phyloP scores from a whole-genome alignment of 2,888 invertebrate species.

The Ryuthela nishihirai region DNA sequence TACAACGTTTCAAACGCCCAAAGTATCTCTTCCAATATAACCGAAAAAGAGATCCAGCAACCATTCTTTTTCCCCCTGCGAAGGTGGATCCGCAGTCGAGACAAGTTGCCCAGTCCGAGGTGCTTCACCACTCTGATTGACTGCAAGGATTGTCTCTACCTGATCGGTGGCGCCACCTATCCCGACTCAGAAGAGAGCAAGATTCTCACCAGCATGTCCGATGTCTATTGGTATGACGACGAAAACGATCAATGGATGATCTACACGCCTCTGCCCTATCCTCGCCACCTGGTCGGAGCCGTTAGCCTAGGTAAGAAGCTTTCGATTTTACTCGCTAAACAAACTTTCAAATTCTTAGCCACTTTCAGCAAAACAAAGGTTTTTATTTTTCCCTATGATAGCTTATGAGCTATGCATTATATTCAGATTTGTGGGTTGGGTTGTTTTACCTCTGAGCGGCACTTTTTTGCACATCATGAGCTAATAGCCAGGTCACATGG shows the following conservation, averaged over 20 bases:
- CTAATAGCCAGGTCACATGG: too few relatives aligned
- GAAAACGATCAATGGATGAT: neutral
- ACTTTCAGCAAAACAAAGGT: too few relatives aligned
- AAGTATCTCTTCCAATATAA: too few relatives aligned
- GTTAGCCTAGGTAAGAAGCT: neutral
- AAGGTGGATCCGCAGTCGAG: constrained; percentile 3
- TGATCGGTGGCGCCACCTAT: constrained; percentile 62
- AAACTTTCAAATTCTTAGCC: neutral
- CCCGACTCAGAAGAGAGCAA: neutral
- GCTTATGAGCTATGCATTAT: too few relatives aligned
- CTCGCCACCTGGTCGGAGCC: constrained; percentile 7
- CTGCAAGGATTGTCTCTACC: constrained; percentile 57
- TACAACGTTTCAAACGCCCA: too few relatives aligned
- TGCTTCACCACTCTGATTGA: constrained; percentile 49
- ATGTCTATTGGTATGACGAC: constrained; percentile 7
- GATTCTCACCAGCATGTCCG: constrained; percentile 1
- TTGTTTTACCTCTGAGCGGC: too few relatives aligned
- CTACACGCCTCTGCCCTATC: neutral
- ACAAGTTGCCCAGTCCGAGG: constrained; percentile 45
- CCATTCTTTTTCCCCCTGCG: neutral
- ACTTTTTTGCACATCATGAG: too few relatives aligned
- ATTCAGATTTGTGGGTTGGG: too few relatives aligned
- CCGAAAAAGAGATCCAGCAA: too few relatives aligned
- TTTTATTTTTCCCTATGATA: too few relatives aligned
- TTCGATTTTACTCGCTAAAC: neutral